Conservation (phyloP, 2,888 invertebrate species). For the Lepetodrilus schrolli region DNA sequence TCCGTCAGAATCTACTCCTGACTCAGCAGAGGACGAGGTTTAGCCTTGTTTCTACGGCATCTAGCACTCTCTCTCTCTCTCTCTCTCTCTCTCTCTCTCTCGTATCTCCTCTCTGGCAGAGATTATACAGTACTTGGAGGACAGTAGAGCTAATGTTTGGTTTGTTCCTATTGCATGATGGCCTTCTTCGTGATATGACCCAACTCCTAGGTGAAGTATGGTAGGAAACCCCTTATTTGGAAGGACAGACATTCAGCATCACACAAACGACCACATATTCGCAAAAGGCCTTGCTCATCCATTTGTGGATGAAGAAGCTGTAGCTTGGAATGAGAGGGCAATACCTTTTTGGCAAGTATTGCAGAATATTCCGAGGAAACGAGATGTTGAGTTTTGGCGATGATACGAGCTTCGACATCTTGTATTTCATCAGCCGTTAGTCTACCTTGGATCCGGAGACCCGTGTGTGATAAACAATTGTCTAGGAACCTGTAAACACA, state of each 20-base stretch:
- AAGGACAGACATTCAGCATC: slow-evolving; percentile 27
- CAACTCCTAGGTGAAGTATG: slow-evolving; percentile 34
- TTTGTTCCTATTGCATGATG: slow-evolving; percentile 35
- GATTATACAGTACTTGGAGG: slow-evolving; percentile 35
- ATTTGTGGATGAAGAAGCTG: no score
- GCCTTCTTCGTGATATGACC: slow-evolving; percentile 25
- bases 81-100: neutral
- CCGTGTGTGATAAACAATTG: no score
- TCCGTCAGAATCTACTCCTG: slow-evolving; percentile 35
- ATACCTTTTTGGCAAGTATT: no score
- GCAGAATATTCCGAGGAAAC: no score
- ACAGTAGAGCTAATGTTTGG: slow-evolving; percentile 28
- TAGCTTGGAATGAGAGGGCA: no score
- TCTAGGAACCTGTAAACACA: no score
- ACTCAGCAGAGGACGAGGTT: slow-evolving; percentile 30
- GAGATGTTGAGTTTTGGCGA: no score
- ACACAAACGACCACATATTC: slow-evolving; percentile 15
- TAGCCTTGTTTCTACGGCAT: neutral
- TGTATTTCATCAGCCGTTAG: no score
- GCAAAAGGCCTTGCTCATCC: no score
- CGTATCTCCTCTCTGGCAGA: slow-evolving; percentile 30
- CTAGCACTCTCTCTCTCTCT: neutral
- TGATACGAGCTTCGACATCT: no score
- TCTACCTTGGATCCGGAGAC: no score
- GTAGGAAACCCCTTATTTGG: slow-evolving; percentile 33